phyloP scores from a whole-genome alignment of 2,797 vertebrate species.

The Lutjanus campechanus region DNA sequence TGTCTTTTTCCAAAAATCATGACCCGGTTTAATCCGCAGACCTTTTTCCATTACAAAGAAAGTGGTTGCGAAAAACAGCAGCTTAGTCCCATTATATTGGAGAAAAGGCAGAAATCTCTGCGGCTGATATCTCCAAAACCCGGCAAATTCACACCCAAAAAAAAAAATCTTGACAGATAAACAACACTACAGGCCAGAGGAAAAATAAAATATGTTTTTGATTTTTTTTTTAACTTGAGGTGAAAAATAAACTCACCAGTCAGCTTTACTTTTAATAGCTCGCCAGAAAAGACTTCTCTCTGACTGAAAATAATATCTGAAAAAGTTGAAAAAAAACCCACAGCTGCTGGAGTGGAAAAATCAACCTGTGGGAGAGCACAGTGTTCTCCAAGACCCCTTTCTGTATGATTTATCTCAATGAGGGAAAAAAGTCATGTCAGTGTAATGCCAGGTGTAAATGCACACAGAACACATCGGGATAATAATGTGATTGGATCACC shows the following conservation, averaged over 20 bases:
- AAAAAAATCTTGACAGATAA: too few relatives aligned
- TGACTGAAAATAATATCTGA: neutral
- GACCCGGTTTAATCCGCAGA: too few relatives aligned
- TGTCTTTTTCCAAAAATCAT: too few relatives aligned
- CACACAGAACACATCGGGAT: neutral
- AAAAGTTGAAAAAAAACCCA: neutral
- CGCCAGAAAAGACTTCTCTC: constrained; percentile 10
- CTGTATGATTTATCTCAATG: too few relatives aligned
- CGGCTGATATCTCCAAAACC: too few relatives aligned
- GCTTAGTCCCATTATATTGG: too few relatives aligned
- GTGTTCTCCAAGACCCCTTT: neutral
- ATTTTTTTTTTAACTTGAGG: neutral
- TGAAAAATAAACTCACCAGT: neutral
- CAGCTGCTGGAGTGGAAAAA: neutral
- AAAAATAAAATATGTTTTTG: neutral
- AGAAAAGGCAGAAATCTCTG: too few relatives aligned
- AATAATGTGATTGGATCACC: neutral
- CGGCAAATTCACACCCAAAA: too few relatives aligned
- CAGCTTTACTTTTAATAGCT: neutral
- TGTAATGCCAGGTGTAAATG: neutral
- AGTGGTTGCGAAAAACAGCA: too few relatives aligned
- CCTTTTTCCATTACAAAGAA: too few relatives aligned
- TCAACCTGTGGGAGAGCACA: neutral
- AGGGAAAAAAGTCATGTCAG: too few relatives aligned
- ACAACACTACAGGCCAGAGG: too few relatives aligned